These are phyloP conservation scores for Mechanitis messenoides DNA, from an alignment of 2,888 invertebrate genomes.

Conservation along the genomic window DNA sequence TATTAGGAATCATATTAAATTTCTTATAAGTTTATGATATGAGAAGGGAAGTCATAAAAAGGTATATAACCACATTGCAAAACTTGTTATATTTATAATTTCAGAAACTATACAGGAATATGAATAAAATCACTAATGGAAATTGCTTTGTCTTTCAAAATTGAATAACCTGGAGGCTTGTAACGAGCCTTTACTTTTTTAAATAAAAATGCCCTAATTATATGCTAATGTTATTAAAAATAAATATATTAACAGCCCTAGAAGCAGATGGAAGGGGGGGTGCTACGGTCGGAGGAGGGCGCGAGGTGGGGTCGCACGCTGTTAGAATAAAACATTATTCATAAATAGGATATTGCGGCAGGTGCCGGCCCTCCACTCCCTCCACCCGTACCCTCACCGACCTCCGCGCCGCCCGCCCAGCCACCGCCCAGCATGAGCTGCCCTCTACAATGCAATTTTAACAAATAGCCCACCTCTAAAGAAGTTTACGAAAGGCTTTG, in stretches of 20 bases:
- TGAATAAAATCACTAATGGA: too few relatives aligned
- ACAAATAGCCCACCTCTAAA: slow-evolving; percentile 27
- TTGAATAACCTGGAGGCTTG: too few relatives aligned
- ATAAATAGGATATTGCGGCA: slow-evolving; percentile 74
- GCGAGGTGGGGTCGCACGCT: slow-evolving; percentile 60
- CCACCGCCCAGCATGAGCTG: slow-evolving; percentile 25
- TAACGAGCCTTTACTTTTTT: too few relatives aligned
- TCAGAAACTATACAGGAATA: too few relatives aligned
- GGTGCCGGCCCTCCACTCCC: slow-evolving; percentile 40
- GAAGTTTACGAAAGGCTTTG: slow-evolving; percentile 19
- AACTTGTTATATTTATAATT: not conserved
- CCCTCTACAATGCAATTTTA: slow-evolving; percentile 36
- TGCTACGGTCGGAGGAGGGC: slow-evolving; percentile 13
- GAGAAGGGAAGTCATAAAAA: slow-evolving; percentile 1
- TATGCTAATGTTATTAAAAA: slow-evolving; percentile 21
- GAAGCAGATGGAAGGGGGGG: slow-evolving; percentile 3
- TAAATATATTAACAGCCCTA: slow-evolving; percentile 19
- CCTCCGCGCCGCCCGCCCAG: slow-evolving; percentile 31
- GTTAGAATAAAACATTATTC: slow-evolving; percentile 76
- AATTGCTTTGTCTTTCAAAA: too few relatives aligned
- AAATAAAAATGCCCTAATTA: slow-evolving; percentile 1
- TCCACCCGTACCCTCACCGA: slow-evolving; percentile 25
- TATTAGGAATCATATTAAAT: not conserved
- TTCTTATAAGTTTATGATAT: not conserved
- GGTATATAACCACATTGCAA: too few relatives aligned